Evolutionary conservation across 2,113 vertebrate species (phyloP), one percentile per base, ranked within the genome.

Genomic region (Alectura lathami): DNA sequence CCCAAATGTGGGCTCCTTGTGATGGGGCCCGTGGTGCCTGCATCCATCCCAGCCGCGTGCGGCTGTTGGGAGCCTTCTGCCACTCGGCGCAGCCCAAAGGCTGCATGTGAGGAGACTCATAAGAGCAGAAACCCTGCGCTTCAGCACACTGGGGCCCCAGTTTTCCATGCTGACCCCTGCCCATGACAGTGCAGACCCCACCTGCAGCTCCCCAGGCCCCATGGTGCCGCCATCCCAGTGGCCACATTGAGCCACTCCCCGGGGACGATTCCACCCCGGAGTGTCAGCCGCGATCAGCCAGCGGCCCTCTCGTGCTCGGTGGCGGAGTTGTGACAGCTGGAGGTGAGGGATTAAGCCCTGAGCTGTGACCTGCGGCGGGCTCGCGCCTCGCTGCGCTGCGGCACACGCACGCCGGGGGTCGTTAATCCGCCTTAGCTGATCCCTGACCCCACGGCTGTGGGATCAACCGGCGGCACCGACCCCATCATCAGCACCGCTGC

Each of bases 271-370:
- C 29, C 8, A 0, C 27, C 60, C 50, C 40, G 5, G 50, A 8
- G 10, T 7, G 7, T 51, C 22, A 18, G 62, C 53, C 47, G 38
- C 1, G 5, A 9, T 36, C 27, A n/a, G 36, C 29, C 30, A 4
- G 1, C 38, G 36, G 50, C 60, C 63, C 36, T 30, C 36, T 34
- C 0, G 13, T 0, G 5, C 90, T 76, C n/a, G 6, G 32, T 6
- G 0, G 20, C 21, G 63, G 60, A 81, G 94, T 86, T 94, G 75
- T 97, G 95, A 89, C 91, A 93, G 89, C 77, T 40, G 48, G 84
- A 70, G 91, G 92, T 69, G 93, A 83, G 80, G 93, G 91, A 92
- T 96, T 95, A 93, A 95, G 43, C 43, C 89, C 89, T 84, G 89
- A 93, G 91, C 89, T 18, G 43, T 84, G 94, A 92, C 94, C 95